Evolutionary conservation across 2,888 invertebrate species (phyloP).

Genomic region (Tribolium freemani): DNA sequence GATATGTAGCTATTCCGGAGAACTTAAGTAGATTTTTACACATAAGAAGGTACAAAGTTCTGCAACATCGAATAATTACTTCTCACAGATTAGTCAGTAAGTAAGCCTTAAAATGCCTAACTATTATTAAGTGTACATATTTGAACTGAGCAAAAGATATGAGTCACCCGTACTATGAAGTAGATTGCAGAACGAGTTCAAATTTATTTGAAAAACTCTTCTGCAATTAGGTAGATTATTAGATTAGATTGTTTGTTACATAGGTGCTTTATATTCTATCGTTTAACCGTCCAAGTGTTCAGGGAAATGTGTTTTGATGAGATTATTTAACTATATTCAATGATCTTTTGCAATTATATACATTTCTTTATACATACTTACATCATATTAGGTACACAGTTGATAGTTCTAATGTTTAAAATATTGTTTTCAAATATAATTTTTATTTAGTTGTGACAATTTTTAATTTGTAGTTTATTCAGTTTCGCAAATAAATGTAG

Average conservation of each 20-base stretch:
- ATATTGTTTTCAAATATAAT: slow-evolving; percentile 29
- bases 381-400: slow-evolving; percentile 2
- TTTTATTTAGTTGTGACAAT: slow-evolving; percentile 8
- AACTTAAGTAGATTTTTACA: slow-evolving; percentile 7
- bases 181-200: slow-evolving; percentile 36
- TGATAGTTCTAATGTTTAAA: slow-evolving; percentile 7
- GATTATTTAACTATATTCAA: slow-evolving; percentile 29
- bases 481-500: background rate
- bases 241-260: slow-evolving; percentile 32
- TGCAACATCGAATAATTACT: slow-evolving; percentile 39
- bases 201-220: slow-evolving; percentile 30
- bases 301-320: slow-evolving; percentile 52
- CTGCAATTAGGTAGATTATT: slow-evolving; percentile 24
- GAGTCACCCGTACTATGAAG: slow-evolving; percentile 45
- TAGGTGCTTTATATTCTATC: slow-evolving; percentile 41
- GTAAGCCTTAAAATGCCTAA: slow-evolving; percentile 41
- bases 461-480: background rate
- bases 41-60: slow-evolving; percentile 37
- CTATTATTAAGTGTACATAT: slow-evolving; percentile 39
- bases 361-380: slow-evolving; percentile 7
- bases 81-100: slow-evolving; percentile 27
- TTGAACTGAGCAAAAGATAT: slow-evolving; percentile 33
- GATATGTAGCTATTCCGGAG: slow-evolving; percentile 8
- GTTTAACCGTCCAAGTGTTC: slow-evolving; percentile 61
- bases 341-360: slow-evolving; percentile 38